Evolutionary conservation across 2,888 invertebrate genomes (phyloP).

Genomic region (Octodonta nipae): DNA sequence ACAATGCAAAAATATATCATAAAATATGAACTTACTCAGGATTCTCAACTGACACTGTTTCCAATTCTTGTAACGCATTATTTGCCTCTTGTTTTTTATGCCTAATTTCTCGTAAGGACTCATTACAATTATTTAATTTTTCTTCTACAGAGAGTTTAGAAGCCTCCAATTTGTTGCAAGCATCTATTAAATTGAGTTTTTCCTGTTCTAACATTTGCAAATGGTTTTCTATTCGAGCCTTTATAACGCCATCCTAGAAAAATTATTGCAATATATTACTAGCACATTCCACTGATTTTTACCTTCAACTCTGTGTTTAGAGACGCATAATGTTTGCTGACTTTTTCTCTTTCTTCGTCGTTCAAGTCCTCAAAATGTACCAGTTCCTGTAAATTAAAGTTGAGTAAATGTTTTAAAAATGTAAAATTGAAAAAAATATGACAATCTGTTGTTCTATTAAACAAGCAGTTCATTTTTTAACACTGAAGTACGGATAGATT

Average conservation of each 20-base stretch:
- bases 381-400: slow-evolving; percentile 22
- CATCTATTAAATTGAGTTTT: slow-evolving; percentile 24
- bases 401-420: not conserved
- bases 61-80: slow-evolving; percentile 37
- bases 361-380: slow-evolving; percentile 30
- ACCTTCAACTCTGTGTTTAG: slow-evolving; percentile 56
- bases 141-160: slow-evolving; percentile 37
- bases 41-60: slow-evolving; percentile 37
- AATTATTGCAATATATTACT: slow-evolving; percentile 5
- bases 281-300: slow-evolving; percentile 26
- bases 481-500: no score
- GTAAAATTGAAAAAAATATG: no score
- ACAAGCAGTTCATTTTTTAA: no score
- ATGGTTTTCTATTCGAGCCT: slow-evolving; percentile 27
- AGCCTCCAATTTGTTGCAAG: slow-evolving; percentile 41
- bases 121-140: slow-evolving; percentile 26
- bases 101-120: slow-evolving; percentile 23
- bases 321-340: slow-evolving; percentile 61
- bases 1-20: not conserved
- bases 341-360: slow-evolving; percentile 51
- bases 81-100: slow-evolving; percentile 29
- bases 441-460: no score
- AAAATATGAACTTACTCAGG: slow-evolving; percentile 39
- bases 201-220: slow-evolving; percentile 25
- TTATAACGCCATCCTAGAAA: slow-evolving; percentile 26